Percentiles rank a stretch among this genome's conserved stretches.
Evolutionary conservation across 23 tunicate species (phyloP).

Genomic region (Corella eumyota): DNA sequence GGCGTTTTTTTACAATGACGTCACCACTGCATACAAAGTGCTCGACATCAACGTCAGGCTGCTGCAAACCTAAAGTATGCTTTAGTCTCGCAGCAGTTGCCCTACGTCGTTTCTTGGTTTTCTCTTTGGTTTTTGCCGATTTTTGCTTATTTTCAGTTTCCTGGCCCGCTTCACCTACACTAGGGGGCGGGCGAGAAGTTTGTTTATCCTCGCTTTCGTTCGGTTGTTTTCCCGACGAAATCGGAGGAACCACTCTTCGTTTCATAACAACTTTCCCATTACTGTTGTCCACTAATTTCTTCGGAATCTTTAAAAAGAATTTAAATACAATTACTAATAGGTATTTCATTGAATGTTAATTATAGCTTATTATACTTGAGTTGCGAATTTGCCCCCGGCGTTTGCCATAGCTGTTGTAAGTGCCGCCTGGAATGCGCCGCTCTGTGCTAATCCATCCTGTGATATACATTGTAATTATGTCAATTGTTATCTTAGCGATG

Average conservation of each 20-base stretch:
- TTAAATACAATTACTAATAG: no score
- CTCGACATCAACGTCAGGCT: conserved; percentile 10
- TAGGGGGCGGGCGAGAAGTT: not conserved
- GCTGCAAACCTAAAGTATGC: not conserved
- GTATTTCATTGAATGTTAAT: no score
- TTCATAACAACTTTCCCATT: conserved; percentile 37
- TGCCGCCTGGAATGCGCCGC: no score
- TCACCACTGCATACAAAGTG: conserved; percentile 31
- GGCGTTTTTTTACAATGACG: conserved; percentile 34
- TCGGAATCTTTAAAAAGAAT: conserved; percentile 22
- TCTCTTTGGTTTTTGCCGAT: not conserved
- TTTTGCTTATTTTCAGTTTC: not conserved
- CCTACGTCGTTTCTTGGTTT: not conserved
- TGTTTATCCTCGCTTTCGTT: not conserved
- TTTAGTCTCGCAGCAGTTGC: not conserved
- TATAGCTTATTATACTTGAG: no score
- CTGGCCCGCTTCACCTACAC: not conserved
- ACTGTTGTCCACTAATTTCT: conserved; percentile 7
- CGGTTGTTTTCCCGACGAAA: conserved; percentile 16
- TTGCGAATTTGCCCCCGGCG: no score
- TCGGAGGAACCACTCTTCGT: conserved; percentile 72
- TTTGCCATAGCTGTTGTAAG: no score
- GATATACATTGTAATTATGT: no score
- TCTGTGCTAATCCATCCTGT: no score
- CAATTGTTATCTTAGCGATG: no score